Evolutionary conservation across 2,113 vertebrate species (phyloP), one percentile per base, ranked within the genome.

Genomic region (Nothobranchius furzeri): DNA sequence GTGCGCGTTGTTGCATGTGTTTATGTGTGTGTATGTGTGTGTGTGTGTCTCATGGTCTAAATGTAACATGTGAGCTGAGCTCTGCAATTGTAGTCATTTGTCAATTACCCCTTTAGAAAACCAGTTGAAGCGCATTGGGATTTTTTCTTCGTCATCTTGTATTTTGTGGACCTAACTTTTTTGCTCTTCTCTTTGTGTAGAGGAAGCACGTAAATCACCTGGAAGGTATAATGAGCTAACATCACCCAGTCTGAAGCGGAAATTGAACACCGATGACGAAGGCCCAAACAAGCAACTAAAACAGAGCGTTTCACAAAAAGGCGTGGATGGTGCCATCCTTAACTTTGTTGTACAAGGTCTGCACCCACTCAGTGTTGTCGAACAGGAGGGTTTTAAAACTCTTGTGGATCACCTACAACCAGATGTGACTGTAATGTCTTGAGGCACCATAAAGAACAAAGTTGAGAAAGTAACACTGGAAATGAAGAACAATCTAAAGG

Each of bases 291-390:
- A 51, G 11, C 49, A 51, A 11, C 51, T 53, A 20, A 20, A 20
- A 20, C 20, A 53, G 51, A 25, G 24, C 30, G 51, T 25, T 20
- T 53, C 51, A 53, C 51, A 30, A 12, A 30, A 53, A 12, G 12
- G 51, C 15, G 51, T 53, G 51, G 10, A 24, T 53, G 24, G 30
- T 47, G 63, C 25, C 42, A 55, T 55, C 13, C 14, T 65, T 0
- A 65, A 55, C 40, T 20, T 64, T 45, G 40, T 64, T 17, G 40
- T 64, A 17, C 49, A 54, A 64, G 51, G 51, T 36, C 51, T 65
- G 24, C 42, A 65, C 5, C 20, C 42, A 47, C 63, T 46, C 24
- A 66, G 42, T 56, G 52, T 36, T 65, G 42, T 55, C 25, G 1
- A 47, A 48, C 20, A 66, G 43, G 14, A 36, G 45, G 48, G 42